phyloP scores from a whole-genome alignment of 2,113 vertebrate species.

The Poeciliopsis prolifica region DNA sequence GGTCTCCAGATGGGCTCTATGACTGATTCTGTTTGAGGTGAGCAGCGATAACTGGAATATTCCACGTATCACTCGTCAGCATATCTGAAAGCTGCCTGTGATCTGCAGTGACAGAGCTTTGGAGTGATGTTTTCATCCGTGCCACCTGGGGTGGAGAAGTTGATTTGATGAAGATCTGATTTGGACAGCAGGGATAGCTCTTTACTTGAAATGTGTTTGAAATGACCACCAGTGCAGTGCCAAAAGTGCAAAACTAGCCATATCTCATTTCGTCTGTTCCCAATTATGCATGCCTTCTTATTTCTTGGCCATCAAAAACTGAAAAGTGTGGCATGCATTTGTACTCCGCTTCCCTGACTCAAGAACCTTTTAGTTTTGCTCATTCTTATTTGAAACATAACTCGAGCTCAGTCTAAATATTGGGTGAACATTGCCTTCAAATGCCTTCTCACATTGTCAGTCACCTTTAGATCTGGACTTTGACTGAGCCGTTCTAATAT shows the following conservation, averaged over 20 bases:
- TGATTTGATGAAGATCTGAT: not conserved
- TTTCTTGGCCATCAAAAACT: not conserved
- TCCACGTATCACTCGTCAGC: constrained; percentile 53
- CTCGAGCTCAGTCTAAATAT: not conserved
- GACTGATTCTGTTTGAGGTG: constrained; percentile 48
- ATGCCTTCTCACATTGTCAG: not conserved
- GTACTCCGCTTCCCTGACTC: too few relatives aligned
- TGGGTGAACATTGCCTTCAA: not conserved
- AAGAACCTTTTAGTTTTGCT: not conserved
- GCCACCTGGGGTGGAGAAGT: constrained; percentile 57
- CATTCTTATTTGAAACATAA: not conserved
- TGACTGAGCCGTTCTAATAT: too few relatives aligned
- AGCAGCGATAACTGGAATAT: constrained; percentile 59
- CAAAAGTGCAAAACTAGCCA: not conserved
- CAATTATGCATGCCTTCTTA: not conserved
- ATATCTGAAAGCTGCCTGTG: constrained; percentile 46
- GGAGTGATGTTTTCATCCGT: constrained; percentile 60
- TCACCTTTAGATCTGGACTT: too few relatives aligned
- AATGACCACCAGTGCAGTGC: not conserved
- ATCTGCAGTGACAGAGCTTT: constrained; percentile 54
- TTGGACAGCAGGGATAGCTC: not conserved
- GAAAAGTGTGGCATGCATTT: too few relatives aligned
- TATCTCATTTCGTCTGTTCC: not conserved
- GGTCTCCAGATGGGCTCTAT: constrained; percentile 71
- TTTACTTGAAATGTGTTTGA: not conserved